Evolutionary conservation across 2,888 invertebrate species (phyloP).

Genomic region (Cheilosia vernalis): DNA sequence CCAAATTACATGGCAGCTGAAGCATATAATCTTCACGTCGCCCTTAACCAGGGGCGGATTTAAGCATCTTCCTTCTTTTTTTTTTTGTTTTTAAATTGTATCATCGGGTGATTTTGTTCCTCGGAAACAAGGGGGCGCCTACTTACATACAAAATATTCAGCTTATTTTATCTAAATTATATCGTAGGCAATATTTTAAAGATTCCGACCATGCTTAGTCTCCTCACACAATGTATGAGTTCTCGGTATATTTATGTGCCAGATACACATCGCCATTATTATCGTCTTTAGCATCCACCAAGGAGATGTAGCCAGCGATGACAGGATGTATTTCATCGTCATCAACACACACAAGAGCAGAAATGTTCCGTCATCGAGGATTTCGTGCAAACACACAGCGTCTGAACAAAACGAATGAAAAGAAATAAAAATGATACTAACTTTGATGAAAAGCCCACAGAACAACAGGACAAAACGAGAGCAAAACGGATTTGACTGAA

Average conservation of each 20-base stretch:
- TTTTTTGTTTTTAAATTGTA: neutral
- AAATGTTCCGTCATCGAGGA: constrained; percentile 49
- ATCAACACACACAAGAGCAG: constrained; percentile 45
- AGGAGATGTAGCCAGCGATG: constrained; percentile 44
- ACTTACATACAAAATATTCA: neutral
- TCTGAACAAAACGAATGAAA: constrained; percentile 10
- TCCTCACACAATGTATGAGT: neutral
- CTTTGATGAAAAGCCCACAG: constrained; percentile 31
- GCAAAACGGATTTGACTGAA: constrained; percentile 39
- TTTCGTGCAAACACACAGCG: constrained; percentile 30
- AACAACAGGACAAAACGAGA: constrained; percentile 10
- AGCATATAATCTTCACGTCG: constrained; percentile 60
- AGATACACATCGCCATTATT: constrained; percentile 53
- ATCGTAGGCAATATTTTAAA: neutral
- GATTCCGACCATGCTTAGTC: constrained; percentile 27
- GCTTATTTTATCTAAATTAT: neutral
- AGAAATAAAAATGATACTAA: constrained; percentile 9
- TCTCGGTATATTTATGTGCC: constrained; percentile 30
- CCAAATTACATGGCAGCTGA: constrained; percentile 55
- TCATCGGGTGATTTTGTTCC: neutral
- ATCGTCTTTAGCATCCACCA: constrained; percentile 20
- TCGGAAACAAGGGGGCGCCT: neutral
- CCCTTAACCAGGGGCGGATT: constrained; percentile 8
- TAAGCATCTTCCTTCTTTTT: neutral
- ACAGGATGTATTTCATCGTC: constrained; percentile 61